Base-by-base conservation (phyloP, 2,888 invertebrate genomes). In the Mythimna loreyi region DNA sequence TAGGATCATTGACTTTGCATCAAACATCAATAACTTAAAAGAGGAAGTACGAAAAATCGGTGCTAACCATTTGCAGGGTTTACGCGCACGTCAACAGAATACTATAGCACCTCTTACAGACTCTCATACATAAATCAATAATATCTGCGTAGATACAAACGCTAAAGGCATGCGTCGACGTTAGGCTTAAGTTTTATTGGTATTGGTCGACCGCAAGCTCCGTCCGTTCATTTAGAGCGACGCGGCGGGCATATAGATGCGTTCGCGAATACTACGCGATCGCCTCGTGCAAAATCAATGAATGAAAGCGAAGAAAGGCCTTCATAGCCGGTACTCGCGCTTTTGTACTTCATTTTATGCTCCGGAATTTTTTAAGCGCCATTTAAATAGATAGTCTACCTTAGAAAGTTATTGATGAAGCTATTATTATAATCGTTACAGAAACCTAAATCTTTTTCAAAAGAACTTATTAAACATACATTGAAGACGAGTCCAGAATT, bases 181-280 rank as follows among this genome's bases (percentile, higher is more conserved):
- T 75, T 85, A 85, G 85, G 88, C 85, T 85, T 86, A 89, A 87
- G 89, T 92, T 92, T 91, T 93, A 94, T 94, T 92, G 91, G 92
- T 92, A 94, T 93, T 94, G 94, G 91, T 85, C 86, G 86, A 88
- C 86, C 87, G 91, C 91, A 88, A 87, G 89, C 91, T 88, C 86
- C 95, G 95, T 95, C 95, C 95, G 95, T 94, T 94, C 93, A 94
- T 95, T 95, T 94, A 90, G 90, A 76, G 87, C 90, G 90, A 94
- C 94, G 95, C 94, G 95, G 91, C 92, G 92, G 91, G 95, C 93
- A 95, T 95, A 95, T 86, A 92, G 92, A 94, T 93, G 90, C 79
- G 88, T 72, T 74, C 85, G 92, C 92, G 86, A 92, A 93, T 92
- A 92, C 92, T 91, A 92, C 85, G 73, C 87, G 82, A 86, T 86